Evolutionary conservation across 1,140 invertebrate species (phyloP), one percentile per base, ranked within the genome.

Genomic region (Lucilia cuprina): DNA sequence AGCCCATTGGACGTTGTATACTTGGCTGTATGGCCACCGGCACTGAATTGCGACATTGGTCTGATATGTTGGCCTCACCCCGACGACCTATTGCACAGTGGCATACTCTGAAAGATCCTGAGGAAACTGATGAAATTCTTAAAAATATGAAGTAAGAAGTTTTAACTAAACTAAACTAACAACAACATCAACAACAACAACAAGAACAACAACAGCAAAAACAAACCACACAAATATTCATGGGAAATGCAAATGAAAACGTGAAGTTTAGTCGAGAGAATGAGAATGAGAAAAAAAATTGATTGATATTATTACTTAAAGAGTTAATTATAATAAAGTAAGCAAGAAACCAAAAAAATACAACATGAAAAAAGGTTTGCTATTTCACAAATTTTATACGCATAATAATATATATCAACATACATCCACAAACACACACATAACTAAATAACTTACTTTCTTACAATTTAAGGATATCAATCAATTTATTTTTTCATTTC

Each of bases 11-110:
- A 86, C 97, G 98, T 92, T 97, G 97, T 85, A 94, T 99, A 84
- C 94, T 99, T 86, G 99, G 99, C 75, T 99, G 98, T 93, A 99
- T 98, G 92, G 98, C 98, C 87, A 97, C 95, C 85, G 99, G 99
- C 84, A 99, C 98, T 25, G 99, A 99, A 92, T 93, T 99, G 78
- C 96, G 99, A 87, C 99, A 99, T 92, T 99, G 99, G 99, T 99
- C 98, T 83, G 99, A 99, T 92, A 99, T 99, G 98, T 92, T 99
- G 92, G 98, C 99, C 88, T 99, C 98, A 84, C 99, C 99, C 4
- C 94, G 99, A 89, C 94, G 99, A 91, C 99, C 99, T 47, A 99
- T 99, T 88, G 99, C 99, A 86, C 99, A 99, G 92, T 99, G 99
- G 99, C 99, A 99, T 91, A 99, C 98, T 85, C 95, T 99, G 86